Base-by-base conservation (phyloP, 2,797 vertebrate genomes). In the Coranthus polyacanthus region DNA sequence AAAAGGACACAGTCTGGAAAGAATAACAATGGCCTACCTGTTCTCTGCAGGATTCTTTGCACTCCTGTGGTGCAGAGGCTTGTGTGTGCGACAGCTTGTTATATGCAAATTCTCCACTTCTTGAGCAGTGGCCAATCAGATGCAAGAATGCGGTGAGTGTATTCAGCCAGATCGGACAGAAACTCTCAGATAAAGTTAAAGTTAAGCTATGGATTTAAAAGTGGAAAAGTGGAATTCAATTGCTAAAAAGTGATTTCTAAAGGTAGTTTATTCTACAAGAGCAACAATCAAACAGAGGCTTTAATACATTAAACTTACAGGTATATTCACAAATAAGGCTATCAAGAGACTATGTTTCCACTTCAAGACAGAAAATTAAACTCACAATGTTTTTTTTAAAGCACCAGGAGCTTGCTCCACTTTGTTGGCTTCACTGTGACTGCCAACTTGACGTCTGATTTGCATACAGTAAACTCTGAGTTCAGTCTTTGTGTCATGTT, bases 91-190 rank as follows among this genome's bases (percentile, higher is more conserved):
- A 2, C 47, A 78, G 44, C 8, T 55, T 82, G 67, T 63, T 88
- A 78, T 89, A 91, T 92, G 90, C 89, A 91, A 89, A 92, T 90
- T 22, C 49, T 79, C n/a, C 47, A 38, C 0, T 0, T 0, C 17
- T 37, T 54, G 6, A 24, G 38, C 16, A 34, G 13, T 3, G 1
- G 11, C 85, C 85, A 90, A 90, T 89, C 81, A 85, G 58, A 75
- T 43, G 12, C 17, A 18, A 62, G 80, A 38, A 55, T 54, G 37
- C 0, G n/a, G 37, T 20, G 16, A 44, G 21, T 20, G 47, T 54
- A 58, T 58, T 74, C 38, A 36, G 24, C 67, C 69, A 81, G 63
- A 67, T 49, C 5, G 1, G 16, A 49, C 20, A 21, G 57, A 20
- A 62, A 20, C 42, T 21, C 16, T 37, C 3, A 38, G 20, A 6